Evolutionary conservation across 2,113 vertebrate species (phyloP).

Genomic region (Merops nubicus): DNA sequence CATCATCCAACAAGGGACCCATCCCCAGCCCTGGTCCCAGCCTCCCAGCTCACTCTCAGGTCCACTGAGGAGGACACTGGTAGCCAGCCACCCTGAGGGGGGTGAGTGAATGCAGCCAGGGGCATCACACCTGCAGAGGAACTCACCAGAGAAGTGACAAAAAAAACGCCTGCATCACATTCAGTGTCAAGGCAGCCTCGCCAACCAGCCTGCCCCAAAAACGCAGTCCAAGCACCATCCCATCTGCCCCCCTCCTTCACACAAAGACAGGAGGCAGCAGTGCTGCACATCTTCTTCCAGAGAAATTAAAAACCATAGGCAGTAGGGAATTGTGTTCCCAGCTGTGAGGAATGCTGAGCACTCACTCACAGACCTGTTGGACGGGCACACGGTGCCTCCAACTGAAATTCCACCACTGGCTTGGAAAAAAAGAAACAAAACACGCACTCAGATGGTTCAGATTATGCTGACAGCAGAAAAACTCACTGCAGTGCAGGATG

Average conservation of each 20-base stretch:
- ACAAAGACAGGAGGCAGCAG: not conserved
- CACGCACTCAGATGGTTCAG: not conserved
- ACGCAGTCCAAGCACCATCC: not conserved
- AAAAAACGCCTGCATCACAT: not conserved
- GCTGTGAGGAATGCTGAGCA: not conserved
- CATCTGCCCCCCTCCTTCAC: not conserved
- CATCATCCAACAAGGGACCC: not conserved
- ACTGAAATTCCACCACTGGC: not conserved
- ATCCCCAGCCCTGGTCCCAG: not conserved
- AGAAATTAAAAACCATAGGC: not conserved
- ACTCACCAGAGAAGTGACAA: not conserved
- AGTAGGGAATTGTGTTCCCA: not conserved
- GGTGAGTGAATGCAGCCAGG: not conserved
- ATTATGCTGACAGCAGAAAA: not conserved
- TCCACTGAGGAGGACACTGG: not conserved
- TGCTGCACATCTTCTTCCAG: not conserved
- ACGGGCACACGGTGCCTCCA: not conserved
- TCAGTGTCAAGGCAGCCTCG: not conserved
- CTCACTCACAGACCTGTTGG: fast-evolving
- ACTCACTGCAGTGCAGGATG: not conserved
- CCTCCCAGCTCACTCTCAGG: not conserved
- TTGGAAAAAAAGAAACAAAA: not conserved
- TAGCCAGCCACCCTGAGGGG: not conserved
- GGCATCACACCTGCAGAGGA: not conserved
- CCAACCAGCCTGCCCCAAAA: not conserved